Evolutionary conservation across 23 tunicate species (phyloP).

Genomic region (Corella eumyota): DNA sequence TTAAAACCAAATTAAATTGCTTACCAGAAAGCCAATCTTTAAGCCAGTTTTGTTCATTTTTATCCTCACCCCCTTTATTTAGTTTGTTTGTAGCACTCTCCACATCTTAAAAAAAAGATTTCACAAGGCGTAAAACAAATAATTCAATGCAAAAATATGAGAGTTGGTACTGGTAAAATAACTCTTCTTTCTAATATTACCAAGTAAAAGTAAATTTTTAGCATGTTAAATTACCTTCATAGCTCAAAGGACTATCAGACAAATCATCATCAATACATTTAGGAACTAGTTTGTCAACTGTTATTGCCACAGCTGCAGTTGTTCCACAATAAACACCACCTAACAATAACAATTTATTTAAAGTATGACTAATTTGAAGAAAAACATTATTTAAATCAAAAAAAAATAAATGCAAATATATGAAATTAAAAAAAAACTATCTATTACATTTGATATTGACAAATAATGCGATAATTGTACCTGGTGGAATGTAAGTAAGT

Average conservation of each 20-base stretch:
- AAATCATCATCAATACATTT: conserved; percentile 11
- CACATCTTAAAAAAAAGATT: conserved; percentile 6
- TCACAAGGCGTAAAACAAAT: no score
- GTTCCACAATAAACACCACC: conserved; percentile 65
- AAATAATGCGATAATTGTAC: no score
- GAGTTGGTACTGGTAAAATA: no score
- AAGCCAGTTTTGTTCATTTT: conserved; percentile 30
- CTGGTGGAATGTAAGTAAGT: conserved; percentile 34
- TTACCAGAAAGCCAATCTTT: conserved; percentile 43
- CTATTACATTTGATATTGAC: no score
- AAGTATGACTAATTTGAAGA: background rate
- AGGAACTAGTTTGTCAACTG: conserved; percentile 21
- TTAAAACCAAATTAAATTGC: background rate
- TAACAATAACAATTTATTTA: no score
- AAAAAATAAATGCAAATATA: no score
- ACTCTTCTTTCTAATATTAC: background rate
- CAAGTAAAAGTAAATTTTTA: background rate
- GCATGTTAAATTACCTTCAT: conserved; percentile 14
- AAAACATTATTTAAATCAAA: background rate
- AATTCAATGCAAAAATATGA: no score
- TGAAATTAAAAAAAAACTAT: no score
- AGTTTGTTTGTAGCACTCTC: conserved; percentile 1
- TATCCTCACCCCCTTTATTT: conserved; percentile 4
- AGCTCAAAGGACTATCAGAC: conserved; percentile 27
- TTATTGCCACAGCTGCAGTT: conserved; percentile 50